These are phyloP conservation scores for Bolborhynchus lineola DNA, from an alignment of 2,113 vertebrate species.

Conservation along the genomic window DNA sequence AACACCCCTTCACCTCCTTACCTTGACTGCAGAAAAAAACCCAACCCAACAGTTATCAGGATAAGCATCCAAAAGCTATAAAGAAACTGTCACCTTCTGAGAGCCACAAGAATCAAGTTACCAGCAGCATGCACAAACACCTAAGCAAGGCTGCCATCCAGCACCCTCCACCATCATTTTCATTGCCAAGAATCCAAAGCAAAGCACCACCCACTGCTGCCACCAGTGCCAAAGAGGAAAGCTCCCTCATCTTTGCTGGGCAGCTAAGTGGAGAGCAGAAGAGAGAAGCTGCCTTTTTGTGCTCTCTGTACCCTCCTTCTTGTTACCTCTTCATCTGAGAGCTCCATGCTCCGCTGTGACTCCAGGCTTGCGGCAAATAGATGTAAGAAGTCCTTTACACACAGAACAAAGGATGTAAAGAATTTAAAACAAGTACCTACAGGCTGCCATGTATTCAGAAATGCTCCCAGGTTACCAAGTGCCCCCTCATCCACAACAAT, in stretches of 20 bases:
- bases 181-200: conserved; percentile 1
- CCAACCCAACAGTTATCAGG: not conserved
- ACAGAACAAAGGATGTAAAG: conserved; percentile 75
- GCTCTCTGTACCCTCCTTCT: not conserved
- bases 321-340: conserved; percentile 83
- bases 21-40: not conserved
- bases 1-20: not conserved
- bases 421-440: conserved; percentile 4
- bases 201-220: not conserved
- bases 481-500: not conserved
- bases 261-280: not conserved
- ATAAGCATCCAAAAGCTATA: not conserved
- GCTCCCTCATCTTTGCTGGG: not conserved
- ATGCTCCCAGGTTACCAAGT: not conserved
- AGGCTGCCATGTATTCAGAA: not conserved
- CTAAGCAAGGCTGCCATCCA: conserved; percentile 4
- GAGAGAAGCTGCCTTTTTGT: not conserved
- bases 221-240: conserved; percentile 21
- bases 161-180: conserved; percentile 26
- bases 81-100: not conserved
- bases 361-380: conserved; percentile 83
- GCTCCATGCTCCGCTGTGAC: conserved; percentile 53
- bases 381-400: conserved; percentile 86
- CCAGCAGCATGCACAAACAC: not conserved
- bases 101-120: not conserved